Conservation (phyloP, 2,888 invertebrate genomes). For the Chrysolina oricalcia region DNA sequence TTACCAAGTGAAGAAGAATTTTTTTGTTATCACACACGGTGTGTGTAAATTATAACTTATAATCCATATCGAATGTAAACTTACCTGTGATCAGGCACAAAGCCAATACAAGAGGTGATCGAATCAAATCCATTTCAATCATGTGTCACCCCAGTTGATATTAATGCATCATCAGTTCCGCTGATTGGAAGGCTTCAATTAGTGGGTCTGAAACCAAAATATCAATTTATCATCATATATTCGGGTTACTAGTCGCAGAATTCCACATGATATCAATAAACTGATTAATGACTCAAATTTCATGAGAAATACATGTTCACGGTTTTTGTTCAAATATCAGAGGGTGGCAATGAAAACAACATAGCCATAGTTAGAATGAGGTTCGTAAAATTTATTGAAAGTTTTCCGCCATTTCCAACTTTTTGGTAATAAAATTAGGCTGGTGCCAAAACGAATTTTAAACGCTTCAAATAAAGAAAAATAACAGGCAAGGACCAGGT, state of each 20-base stretch:
- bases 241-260: neutral
- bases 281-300: slow-evolving; percentile 21
- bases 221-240: slow-evolving; percentile 41
- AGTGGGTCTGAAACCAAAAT: slow-evolving; percentile 45
- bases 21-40: neutral
- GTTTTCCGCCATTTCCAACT: too few relatives aligned
- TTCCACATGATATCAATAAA: slow-evolving; percentile 18
- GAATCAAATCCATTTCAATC: slow-evolving; percentile 53
- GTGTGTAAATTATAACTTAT: neutral
- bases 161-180: slow-evolving; percentile 51
- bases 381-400: neutral
- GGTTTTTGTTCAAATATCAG: neutral
- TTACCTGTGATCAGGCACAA: slow-evolving; percentile 56
- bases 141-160: slow-evolving; percentile 38
- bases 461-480: too few relatives aligned
- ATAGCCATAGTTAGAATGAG: neutral
- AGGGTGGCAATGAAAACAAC: neutral
- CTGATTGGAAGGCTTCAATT: slow-evolving; percentile 24
- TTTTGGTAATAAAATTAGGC: too few relatives aligned
- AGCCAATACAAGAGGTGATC: slow-evolving; percentile 47
- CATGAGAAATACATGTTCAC: neutral
- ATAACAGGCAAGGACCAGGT: too few relatives aligned
- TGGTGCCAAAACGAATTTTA: too few relatives aligned
- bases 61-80: slow-evolving; percentile 26
- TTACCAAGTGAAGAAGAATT: too few relatives aligned